phyloP scores from a whole-genome alignment of 2,113 vertebrate genomes.

The Leucopsar rothschildi region DNA sequence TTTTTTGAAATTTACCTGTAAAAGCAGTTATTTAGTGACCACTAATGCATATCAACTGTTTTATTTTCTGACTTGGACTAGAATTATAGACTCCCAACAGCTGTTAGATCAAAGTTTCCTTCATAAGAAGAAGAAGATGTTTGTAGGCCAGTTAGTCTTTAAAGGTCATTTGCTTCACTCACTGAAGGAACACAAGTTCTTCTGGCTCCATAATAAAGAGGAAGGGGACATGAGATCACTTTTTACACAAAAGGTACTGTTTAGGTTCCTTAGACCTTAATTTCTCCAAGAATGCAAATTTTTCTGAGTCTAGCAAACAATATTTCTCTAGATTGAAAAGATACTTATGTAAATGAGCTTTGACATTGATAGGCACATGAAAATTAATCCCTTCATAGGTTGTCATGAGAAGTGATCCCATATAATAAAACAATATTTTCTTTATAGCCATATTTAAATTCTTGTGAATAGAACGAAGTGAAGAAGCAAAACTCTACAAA shows the following conservation, averaged over 20 bases:
- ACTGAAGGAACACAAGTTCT: neutral
- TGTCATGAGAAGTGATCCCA: neutral
- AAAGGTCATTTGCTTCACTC: neutral
- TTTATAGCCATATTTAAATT: neutral
- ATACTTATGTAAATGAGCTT: neutral
- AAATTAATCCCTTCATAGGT: neutral
- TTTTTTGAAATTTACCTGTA: neutral
- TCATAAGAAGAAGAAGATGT: neutral
- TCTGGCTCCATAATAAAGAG: neutral
- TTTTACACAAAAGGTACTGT: neutral
- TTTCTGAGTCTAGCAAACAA: neutral
- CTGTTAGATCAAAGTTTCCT: neutral
- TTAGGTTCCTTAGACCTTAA: neutral
- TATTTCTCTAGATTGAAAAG: neutral
- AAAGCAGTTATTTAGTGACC: neutral
- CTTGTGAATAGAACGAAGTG: neutral
- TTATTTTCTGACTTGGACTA: neutral
- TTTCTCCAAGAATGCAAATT: neutral
- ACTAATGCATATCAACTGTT: neutral
- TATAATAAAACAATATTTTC: neutral
- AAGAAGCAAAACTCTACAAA: neutral
- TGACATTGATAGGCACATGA: neutral
- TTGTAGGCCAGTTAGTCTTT: neutral
- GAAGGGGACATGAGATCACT: neutral
- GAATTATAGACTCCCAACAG: neutral